Conservation (phyloP, 37 sponge, comb jelly and placozoan species). For the Crambe crambe region DNA sequence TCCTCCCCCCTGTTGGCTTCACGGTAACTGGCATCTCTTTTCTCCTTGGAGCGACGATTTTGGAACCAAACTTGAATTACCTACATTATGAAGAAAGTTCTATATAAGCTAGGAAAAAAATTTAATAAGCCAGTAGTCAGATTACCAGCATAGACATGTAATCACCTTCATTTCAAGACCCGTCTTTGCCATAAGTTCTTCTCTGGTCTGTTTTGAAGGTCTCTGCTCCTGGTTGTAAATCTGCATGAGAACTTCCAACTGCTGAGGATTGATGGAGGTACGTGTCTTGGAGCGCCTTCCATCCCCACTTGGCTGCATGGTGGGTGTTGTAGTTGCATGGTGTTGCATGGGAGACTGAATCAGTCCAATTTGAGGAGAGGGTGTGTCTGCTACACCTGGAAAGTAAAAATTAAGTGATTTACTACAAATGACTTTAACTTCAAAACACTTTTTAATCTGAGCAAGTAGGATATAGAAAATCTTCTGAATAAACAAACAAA, state of each 20-base stretch:
- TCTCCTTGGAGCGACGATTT: constrained; percentile 86
- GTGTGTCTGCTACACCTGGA: neutral
- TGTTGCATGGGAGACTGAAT: constrained; percentile 14
- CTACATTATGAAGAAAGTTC: neutral
- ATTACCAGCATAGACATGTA: neutral
- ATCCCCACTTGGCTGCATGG: constrained; percentile 8
- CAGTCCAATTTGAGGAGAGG: neutral
- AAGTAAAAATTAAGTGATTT: no score
- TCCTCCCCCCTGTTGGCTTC: constrained; percentile 6
- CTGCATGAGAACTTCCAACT: constrained; percentile 64
- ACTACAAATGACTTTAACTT: no score
- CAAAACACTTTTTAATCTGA: no score
- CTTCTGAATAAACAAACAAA: neutral
- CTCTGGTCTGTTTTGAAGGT: constrained; percentile 67
- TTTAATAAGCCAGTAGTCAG: neutral
- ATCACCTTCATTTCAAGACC: constrained; percentile 66
- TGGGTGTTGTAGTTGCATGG: neutral
- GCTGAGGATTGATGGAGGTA: constrained; percentile 74
- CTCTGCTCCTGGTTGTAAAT: constrained; percentile 64
- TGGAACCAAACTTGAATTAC: constrained; percentile 96
- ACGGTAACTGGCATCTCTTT: constrained; percentile 60
- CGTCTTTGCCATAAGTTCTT: constrained; percentile 63
- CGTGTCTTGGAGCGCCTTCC: constrained; percentile 47
- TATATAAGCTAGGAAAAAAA: neutral
- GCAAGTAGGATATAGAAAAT: neutral